Evolutionary conservation across 2,797 vertebrate species (phyloP).

Genomic region (Nyctibius grandis): DNA sequence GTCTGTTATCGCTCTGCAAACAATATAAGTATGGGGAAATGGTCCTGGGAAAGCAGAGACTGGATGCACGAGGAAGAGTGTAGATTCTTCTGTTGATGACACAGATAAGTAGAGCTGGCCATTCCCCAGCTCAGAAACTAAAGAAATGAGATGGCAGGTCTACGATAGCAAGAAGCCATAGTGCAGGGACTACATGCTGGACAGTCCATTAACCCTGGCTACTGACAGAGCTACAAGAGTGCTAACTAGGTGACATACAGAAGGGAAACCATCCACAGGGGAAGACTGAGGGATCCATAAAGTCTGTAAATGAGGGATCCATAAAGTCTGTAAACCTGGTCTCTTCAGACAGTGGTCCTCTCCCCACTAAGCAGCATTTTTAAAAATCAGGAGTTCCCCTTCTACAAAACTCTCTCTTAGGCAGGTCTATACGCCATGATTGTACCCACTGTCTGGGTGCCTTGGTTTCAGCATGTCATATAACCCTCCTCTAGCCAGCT

Average conservation of each 20-base stretch:
- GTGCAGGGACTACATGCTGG: neutral
- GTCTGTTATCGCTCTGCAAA: conserved; percentile 59
- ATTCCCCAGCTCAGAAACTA: neutral
- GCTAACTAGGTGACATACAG: neutral
- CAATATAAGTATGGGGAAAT: conserved; percentile 58
- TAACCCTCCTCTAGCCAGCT: neutral
- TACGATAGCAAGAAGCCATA: neutral
- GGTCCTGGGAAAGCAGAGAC: conserved; percentile 36
- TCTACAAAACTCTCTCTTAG: neutral
- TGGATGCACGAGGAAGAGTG: conserved; percentile 35
- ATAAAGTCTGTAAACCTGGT: neutral
- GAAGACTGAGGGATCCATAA: neutral
- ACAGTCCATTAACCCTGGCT: neutral
- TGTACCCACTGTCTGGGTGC: neutral
- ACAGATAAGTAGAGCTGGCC: conserved; percentile 35
- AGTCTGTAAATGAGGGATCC: too few relatives aligned
- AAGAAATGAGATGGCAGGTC: neutral
- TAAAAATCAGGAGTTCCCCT: neutral
- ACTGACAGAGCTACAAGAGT: neutral
- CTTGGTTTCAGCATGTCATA: neutral
- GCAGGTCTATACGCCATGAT: neutral
- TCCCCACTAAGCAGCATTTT: neutral
- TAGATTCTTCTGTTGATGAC: conserved; percentile 35
- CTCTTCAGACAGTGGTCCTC: neutral
- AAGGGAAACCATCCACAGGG: neutral